These are phyloP conservation scores for Tenthredo scrophulariae DNA, from an alignment of 2,888 invertebrate genomes.

Conservation along the genomic window DNA sequence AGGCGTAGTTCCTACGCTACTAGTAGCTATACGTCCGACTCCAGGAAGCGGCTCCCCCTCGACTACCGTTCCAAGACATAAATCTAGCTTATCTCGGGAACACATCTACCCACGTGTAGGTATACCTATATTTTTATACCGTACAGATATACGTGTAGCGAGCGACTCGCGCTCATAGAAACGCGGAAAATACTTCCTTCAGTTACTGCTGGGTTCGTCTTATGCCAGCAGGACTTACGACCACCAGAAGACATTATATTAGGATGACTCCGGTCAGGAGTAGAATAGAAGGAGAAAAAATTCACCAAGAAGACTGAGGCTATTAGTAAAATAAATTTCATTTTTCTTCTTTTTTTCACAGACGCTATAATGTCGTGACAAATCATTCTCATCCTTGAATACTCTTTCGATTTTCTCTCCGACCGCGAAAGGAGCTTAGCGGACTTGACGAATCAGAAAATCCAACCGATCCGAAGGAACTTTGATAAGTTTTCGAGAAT, in stretches of 20 bases:
- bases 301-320: too few relatives aligned
- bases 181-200: conserved; percentile 4
- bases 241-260: not conserved
- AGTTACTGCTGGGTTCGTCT: not conserved
- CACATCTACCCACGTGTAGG: conserved; percentile 38
- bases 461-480: too few relatives aligned
- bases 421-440: too few relatives aligned
- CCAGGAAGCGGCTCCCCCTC: conserved; percentile 3
- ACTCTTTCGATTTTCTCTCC: too few relatives aligned
- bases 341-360: too few relatives aligned
- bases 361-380: too few relatives aligned
- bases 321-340: too few relatives aligned
- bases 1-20: conserved; percentile 19
- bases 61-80: conserved; percentile 56
- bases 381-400: too few relatives aligned
- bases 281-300: too few relatives aligned
- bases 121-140: not conserved
- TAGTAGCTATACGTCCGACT: not conserved
- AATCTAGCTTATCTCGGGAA: conserved; percentile 63
- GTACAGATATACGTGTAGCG: not conserved
- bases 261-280: too few relatives aligned
- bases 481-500: too few relatives aligned
- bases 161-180: not conserved
- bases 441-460: too few relatives aligned
- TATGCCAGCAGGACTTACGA: not conserved